Evolutionary conservation across 2,113 vertebrate species (phyloP), one percentile per base, ranked within the genome.

Genomic region (Rutilus rutilus): DNA sequence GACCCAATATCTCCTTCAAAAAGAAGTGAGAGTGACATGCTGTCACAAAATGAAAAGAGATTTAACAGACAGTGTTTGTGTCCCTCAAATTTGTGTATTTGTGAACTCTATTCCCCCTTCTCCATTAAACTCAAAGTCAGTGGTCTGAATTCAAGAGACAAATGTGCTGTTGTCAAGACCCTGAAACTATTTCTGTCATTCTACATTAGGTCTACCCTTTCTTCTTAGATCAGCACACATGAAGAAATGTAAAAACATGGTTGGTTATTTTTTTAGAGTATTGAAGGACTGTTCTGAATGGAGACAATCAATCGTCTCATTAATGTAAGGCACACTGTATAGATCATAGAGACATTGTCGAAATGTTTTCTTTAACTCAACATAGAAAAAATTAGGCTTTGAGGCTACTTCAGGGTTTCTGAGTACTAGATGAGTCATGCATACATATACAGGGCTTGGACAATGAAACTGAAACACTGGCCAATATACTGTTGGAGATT

Each of bases 111-210:
- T 47, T 45, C 42, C 59, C n/a, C 39, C 39, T 11, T 81, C 59
- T 64, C 59, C 39, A 21, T 45, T 65, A 39, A 47, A 47, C 15
- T 64, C 78, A 81, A 81, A 81, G 78, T 81, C 59, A 30, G 39
- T 15, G 5, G 17, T 47, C 59, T 64, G 7, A 64, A 47, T 81
- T 81, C 9, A 65, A 81, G 25, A 65, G 59, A 65, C 59, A 81
- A 65, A 47, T 47, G 39, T 42, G 59, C n/a, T 81, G n/a, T 65
- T 81, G n/a, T 27, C 42, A 3, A 45, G 59, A 27, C 78, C 78
- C 59, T 81, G 30, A 65, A 65, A 64, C 59, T 11, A 30, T 81
- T 65, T 81, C 59, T 81, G 78, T 65, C 78, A 65, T 81, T 47
- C 39, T 47, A 42, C 59, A 81, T 81, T 65, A 64, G 9, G 60